Evolutionary conservation across 1,140 invertebrate genomes (phyloP).

Genomic region (Augochlora pura): DNA sequence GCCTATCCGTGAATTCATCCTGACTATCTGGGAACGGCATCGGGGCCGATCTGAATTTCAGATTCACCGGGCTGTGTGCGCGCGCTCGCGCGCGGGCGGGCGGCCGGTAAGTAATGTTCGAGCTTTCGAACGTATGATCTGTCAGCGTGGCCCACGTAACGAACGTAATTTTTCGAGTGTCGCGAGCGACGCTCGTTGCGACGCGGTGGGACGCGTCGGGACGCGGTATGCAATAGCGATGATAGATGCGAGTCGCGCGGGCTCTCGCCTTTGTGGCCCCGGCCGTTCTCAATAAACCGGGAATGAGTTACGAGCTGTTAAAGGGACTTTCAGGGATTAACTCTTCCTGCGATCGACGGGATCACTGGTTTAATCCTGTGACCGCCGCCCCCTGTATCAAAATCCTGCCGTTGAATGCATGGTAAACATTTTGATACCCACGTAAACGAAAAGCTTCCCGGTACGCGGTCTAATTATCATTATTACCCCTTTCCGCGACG

Average conservation of each 20-base stretch:
- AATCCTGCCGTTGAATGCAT: neutral
- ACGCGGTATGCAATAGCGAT: conserved; percentile 16
- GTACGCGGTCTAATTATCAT: too few species aligned
- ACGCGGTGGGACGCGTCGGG: too few species aligned
- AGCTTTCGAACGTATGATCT: conserved; percentile 25
- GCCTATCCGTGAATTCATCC: conserved; percentile 49
- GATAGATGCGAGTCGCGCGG: conserved; percentile 7
- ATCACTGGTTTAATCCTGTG: conserved; percentile 15
- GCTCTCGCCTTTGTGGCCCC: neutral
- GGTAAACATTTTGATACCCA: neutral
- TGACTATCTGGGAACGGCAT: conserved; percentile 41
- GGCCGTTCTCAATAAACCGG: conserved; percentile 30
- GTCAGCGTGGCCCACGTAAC: conserved; percentile 10
- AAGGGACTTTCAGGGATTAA: conserved; percentile 30
- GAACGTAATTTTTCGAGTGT: conserved; percentile 42
- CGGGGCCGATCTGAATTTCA: conserved; percentile 50
- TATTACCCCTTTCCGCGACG: too few species aligned
- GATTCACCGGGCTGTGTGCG: conserved; percentile 35
- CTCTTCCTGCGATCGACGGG: conserved; percentile 9
- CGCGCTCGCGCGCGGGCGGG: too few species aligned
- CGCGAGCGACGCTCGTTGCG: neutral
- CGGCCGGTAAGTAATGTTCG: conserved; percentile 29
- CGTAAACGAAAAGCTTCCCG: neutral
- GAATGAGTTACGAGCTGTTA: conserved; percentile 30
- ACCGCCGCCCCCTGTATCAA: neutral